phyloP scores from a whole-genome alignment of 2,113 vertebrate species.

The Calyptommatus sinebrachiatus region DNA sequence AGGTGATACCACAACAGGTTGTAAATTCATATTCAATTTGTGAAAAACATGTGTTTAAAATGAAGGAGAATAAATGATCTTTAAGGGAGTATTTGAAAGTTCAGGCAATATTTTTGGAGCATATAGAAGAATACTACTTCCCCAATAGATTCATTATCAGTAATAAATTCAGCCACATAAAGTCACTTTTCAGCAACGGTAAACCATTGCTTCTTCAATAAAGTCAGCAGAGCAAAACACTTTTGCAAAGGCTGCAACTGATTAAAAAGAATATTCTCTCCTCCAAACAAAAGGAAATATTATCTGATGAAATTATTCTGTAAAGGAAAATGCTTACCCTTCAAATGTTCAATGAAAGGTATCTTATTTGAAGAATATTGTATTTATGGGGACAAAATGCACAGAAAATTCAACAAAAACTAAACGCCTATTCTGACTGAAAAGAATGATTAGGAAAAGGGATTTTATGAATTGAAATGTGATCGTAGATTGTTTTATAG shows the following conservation, averaged over 20 bases:
- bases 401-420: slow-evolving; percentile 27
- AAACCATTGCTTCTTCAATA: slow-evolving; percentile 2
- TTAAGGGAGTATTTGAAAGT: slow-evolving; percentile 25
- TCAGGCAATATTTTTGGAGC: slow-evolving; percentile 18
- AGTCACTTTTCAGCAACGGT: slow-evolving; percentile 21
- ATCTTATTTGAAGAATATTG: slow-evolving; percentile 1
- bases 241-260: neutral
- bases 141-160: slow-evolving; percentile 29
- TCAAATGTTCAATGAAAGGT: neutral
- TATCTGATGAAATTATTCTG: slow-evolving; percentile 11
- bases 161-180: slow-evolving; percentile 22
- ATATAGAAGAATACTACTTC: slow-evolving; percentile 13
- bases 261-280: neutral
- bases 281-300: neutral
- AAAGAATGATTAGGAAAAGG: slow-evolving; percentile 25
- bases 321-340: neutral
- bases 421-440: slow-evolving; percentile 48
- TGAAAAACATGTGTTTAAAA: slow-evolving; percentile 22
- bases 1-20: neutral
- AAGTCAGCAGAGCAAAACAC: slow-evolving; percentile 1
- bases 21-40: neutral
- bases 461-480: slow-evolving; percentile 55
- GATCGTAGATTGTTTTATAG: slow-evolving; percentile 48
- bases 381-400: slow-evolving; percentile 22
- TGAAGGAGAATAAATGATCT: slow-evolving; percentile 16